Base-by-base conservation (phyloP, 2,888 invertebrate genomes). In the Macrosoma leucophasiata region DNA sequence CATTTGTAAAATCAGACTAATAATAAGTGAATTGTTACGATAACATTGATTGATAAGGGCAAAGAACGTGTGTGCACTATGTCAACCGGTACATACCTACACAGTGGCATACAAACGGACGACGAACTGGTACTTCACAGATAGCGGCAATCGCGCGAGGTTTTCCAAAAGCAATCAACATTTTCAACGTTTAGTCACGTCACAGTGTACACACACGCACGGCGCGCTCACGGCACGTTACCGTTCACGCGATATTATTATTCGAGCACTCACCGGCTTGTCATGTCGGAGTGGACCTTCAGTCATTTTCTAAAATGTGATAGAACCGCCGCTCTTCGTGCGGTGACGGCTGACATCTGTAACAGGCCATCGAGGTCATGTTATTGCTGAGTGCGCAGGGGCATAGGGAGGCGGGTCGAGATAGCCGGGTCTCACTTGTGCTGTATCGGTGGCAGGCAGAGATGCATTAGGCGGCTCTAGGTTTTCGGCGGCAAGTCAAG, bases 231-330 rank as follows among this genome's bases (percentile, higher is more conserved):
- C 29, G 25, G 28, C 19, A 38, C 26, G 21, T 29, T 20, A 33
- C 15, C 13, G 18, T 19, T 31, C 26, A 7, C 21, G 25, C 29
- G 22, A 32, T 27, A 39, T 36, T 37, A 40, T 37, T 42, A 15
- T 29, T 34, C 29, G 42, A 46, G 39, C 54, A 78, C 82, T 82
- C 63, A 84, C 82, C 77, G 79, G 69, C 66, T 76, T 77, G 55
- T 73, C 81, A 82, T 81, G 68, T 57, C 67, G 68, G 52, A 58
- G 54, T 49, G 63, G 60, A 60, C 76, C 76, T 68, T 82, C 82
- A 82, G 82, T 82, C 82, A 84, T 84, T 82, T 81, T 82, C 82
- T 64, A 84, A 68, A 65, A 78, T 82, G 58, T 82, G 79, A 77
- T 79, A 81, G 67, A 78, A 79, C 63, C 81, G 81, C 76, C 82